Base-by-base conservation (phyloP, 2,797 vertebrate species). In the Anabas testudineus region DNA sequence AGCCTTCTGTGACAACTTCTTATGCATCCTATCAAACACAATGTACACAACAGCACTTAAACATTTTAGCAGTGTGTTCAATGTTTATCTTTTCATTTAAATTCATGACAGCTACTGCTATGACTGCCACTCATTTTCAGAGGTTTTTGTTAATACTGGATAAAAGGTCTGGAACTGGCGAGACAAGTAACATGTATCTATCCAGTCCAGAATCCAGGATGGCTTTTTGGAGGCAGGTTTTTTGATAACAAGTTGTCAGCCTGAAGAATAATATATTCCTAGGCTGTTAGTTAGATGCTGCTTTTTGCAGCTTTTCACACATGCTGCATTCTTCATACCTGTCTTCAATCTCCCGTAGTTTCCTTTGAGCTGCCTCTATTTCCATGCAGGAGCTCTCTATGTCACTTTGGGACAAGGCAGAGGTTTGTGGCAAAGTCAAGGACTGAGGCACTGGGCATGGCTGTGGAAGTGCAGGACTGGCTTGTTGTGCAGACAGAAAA, bases 291-390 rank as follows among this genome's bases (percentile, higher is more conserved):
- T 13, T 2, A 43, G 16, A 42, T 7, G 16, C 2, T 14, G 16
- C 1, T 41, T 58, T 46, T 9, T 37, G 1, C 4, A 28, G 14
- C 5, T 47, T 46, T 24, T 19, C 14, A 9, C 5, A 48, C 26
- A 15, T 0, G 2, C 0, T 5, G 7, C 19, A 32, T n/a, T 10
- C 16, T 70, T 3, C 72, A 66, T 63, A 94, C 95, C 95, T 88
- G 71, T 95, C 92, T 74, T 95, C 94, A 1, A 95, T 95, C 84
- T 95, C 94, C 76, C 87, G 93, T 54, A 95, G 92, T 68, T 77
- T 94, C 79, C 90, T 92, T 77, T 95, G 95, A 37, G 94, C 94
- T 0, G 94, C 89, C 59, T 94, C 95, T 19, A 95, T 77, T 81
- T 95, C 95, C 92, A 95, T 94, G 82, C 90, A 86, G 76, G 89